Evolutionary conservation across 2,797 vertebrate species (phyloP).

Genomic region (Naso thynnoides): DNA sequence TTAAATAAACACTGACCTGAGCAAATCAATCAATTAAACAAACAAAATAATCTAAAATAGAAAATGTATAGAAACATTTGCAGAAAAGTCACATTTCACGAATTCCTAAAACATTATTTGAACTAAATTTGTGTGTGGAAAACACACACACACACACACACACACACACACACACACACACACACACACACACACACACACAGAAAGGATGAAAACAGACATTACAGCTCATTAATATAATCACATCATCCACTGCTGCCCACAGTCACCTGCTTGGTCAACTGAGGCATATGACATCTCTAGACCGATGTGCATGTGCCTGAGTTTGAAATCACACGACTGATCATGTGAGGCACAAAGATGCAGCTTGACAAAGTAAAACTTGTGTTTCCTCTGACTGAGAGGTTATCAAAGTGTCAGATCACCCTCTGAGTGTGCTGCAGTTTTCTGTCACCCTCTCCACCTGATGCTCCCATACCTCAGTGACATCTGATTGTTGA

Average conservation of each 20-base stretch:
- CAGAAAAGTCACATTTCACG: too few species aligned
- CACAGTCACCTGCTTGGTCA: slow-evolving; percentile 22
- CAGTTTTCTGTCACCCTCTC: slow-evolving; percentile 31
- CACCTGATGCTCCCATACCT: slow-evolving; percentile 63
- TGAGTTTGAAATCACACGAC: slow-evolving; percentile 36
- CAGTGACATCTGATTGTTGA: slow-evolving; percentile 46
- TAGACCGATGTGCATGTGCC: background rate
- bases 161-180: too few species aligned
- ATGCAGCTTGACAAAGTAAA: slow-evolving; percentile 31
- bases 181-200: too few species aligned
- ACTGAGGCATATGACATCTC: slow-evolving; percentile 13
- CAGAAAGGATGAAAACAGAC: too few species aligned
- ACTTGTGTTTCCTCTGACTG: slow-evolving; percentile 3
- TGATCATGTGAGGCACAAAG: slow-evolving; percentile 46
- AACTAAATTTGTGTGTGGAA: too few species aligned
- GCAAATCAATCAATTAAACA: too few species aligned
- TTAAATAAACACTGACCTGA: too few species aligned
- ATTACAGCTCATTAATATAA: background rate
- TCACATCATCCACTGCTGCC: background rate
- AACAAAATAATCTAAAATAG: too few species aligned
- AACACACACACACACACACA: too few species aligned
- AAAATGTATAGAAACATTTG: too few species aligned
- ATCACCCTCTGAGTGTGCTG: slow-evolving; percentile 29
- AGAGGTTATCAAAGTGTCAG: slow-evolving; percentile 55
- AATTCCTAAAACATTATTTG: too few species aligned